phyloP scores from a whole-genome alignment of 2,797 vertebrate species.

The Lacerta viridis region DNA sequence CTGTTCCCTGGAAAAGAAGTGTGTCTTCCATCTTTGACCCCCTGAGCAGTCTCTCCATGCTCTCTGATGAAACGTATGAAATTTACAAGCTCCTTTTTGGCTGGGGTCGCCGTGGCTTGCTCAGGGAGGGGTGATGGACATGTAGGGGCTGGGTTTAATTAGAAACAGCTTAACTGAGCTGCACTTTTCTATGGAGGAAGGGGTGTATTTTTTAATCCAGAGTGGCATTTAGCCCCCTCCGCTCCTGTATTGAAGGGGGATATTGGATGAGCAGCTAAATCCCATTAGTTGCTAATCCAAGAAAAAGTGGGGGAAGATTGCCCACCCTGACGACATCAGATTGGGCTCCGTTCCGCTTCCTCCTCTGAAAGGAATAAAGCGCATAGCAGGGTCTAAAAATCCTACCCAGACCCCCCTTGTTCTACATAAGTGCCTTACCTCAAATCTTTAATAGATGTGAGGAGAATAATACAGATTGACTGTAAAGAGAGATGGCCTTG shows the following conservation, averaged over 20 bases:
- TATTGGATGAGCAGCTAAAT: conserved; percentile 77
- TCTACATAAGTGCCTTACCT: conserved; percentile 17
- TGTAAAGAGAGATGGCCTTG: conserved; percentile 6
- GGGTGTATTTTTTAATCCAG: conserved; percentile 36
- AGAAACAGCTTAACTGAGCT: conserved; percentile 73
- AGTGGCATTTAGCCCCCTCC: conserved; percentile 59
- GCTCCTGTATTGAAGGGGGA: conserved; percentile 64
- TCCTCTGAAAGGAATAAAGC: conserved; percentile 26
- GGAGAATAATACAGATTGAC: conserved; percentile 16
- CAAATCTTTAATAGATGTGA: conserved; percentile 18
- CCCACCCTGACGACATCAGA: conserved; percentile 35
- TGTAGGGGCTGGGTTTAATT: conserved; percentile 67
- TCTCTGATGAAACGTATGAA: not conserved
- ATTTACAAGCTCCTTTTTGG: not conserved
- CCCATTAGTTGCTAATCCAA: conserved; percentile 75
- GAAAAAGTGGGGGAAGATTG: conserved; percentile 33
- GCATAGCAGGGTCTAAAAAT: not conserved
- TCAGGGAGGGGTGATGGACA: conserved; percentile 53
- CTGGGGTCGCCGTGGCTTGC: conserved; percentile 29
- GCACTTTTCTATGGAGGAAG: conserved; percentile 23
- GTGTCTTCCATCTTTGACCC: not conserved
- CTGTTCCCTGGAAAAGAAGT: not conserved
- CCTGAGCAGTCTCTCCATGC: not conserved
- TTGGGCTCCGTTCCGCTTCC: conserved; percentile 37
- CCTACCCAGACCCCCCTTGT: conserved; percentile 9